Base-by-base conservation (phyloP, 2,797 vertebrate genomes). In the Toxotes lorentzi region DNA sequence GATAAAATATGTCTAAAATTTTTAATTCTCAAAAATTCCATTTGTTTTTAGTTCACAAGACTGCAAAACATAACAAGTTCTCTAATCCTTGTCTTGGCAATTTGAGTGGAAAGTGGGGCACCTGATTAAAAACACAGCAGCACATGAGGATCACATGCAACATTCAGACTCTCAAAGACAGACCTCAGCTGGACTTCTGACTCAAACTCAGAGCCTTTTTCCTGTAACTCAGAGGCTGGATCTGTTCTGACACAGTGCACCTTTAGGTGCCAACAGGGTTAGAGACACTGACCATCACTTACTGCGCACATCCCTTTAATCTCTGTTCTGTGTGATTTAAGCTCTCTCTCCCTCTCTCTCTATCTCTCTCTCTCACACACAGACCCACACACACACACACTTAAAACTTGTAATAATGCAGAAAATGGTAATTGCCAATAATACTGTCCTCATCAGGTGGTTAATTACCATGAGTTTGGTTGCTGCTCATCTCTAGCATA, bases 381-480 rank as follows among this genome's bases (percentile, higher is more conserved):
- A 50, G 79, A 76, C 62, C 34, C 58, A 35, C 45, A 51, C 24
- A 76, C 43, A 38, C 53, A 59, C 73, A 58, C 72, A 47, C 65
- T 89, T 85, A 81, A 90, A 93, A 90, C 65, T 85, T 76, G 78
- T 70, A 71, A 87, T 83, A 87, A 85, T 88, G 90, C 92, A 86
- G 90, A 93, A 93, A 85, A 89, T 88, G 88, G 84, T 93, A 94
- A 93, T 92, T 93, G 88, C 87, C 88, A 91, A 90, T 93, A 93
- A 94, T 93, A 91, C 83, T 88, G 91, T 91, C 87, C 86, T 94
- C 91, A 92, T 93, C 91, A 92, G 88, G 89, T 92, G 92, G 89
- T 88, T 94, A 94, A 94, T 95, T 94, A 94, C 81, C 90, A 83
- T 91, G 90, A 90, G 93, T 93, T 84, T 87, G 84, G 91, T 75